A percentile compares a stretch with the other conserved stretches of the same genome.
These are phyloP conservation scores for Pachliopta kotzebuea DNA, from an alignment of 2,888 invertebrate genomes.

Conservation along the genomic window DNA sequence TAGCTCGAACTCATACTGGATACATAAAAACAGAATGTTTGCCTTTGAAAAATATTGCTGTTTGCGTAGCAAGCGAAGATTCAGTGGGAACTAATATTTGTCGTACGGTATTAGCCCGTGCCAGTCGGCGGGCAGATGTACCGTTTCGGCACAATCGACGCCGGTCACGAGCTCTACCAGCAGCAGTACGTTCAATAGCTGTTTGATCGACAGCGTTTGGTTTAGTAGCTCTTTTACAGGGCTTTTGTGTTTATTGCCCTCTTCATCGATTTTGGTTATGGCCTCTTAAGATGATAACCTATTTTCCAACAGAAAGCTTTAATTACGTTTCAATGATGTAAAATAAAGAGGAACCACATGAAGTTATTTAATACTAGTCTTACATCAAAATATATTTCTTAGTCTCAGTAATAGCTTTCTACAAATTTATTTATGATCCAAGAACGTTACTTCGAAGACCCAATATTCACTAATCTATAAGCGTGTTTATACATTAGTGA, in stretches of 20 bases:
- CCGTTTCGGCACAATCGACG: slow-evolving; percentile 43
- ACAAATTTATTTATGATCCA: no score
- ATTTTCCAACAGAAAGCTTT: background rate
- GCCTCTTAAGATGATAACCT: background rate
- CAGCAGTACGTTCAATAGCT: slow-evolving; percentile 15
- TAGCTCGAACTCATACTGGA: background rate
- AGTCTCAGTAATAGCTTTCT: no score
- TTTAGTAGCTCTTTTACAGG: slow-evolving; percentile 2
- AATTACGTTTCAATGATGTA: no score
- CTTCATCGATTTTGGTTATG: background rate
- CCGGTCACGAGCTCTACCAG: slow-evolving; percentile 31
- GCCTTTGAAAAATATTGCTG: slow-evolving; percentile 12
- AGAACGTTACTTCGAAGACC: no score
- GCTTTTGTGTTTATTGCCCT: background rate
- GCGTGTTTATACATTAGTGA: no score
- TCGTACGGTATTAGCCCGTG: slow-evolving; percentile 36
- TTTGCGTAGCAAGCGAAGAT: slow-evolving; percentile 4
- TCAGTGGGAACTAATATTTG: slow-evolving; percentile 14
- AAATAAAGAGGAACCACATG: no score
- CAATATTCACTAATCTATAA: no score
- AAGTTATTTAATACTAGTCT: no score
- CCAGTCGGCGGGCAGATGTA: slow-evolving; percentile 33
- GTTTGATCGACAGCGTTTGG: slow-evolving; percentile 41
- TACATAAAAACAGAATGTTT: slow-evolving; percentile 4
- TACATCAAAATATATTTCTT: no score